Evolutionary conservation across 53 echinoderm and acorn worm genomes (phyloP).

Genomic region (Zoroaster sp.): DNA sequence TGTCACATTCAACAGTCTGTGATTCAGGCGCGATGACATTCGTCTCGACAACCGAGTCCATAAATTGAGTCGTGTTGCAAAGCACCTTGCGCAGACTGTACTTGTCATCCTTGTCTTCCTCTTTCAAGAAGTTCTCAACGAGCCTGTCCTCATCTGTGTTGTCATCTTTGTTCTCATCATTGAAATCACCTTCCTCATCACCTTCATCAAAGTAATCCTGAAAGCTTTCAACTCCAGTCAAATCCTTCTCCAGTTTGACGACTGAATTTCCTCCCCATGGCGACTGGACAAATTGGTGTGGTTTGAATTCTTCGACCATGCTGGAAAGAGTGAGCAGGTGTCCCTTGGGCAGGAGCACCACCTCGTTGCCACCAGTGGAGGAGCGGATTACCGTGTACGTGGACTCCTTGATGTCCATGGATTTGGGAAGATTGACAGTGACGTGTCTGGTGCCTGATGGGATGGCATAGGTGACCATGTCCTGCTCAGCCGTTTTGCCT

Average conservation of each 20-base stretch:
- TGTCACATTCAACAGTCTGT: slow-evolving; percentile 58
- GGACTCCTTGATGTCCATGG: slow-evolving; percentile 78
- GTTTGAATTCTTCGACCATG: slow-evolving; percentile 33
- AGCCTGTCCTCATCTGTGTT: slow-evolving; percentile 33
- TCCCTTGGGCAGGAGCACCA: slow-evolving; percentile 89
- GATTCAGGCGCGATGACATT: slow-evolving; percentile 35
- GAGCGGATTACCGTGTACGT: slow-evolving; percentile 93
- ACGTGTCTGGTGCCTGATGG: slow-evolving; percentile 66
- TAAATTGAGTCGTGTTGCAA: background rate
- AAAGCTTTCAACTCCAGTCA: background rate
- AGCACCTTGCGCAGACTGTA: background rate
- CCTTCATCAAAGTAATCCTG: background rate
- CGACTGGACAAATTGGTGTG: slow-evolving; percentile 7
- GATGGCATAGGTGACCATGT: slow-evolving; percentile 42
- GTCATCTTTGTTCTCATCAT: slow-evolving; percentile 36
- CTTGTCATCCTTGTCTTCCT: slow-evolving; percentile 7
- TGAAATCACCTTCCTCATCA: slow-evolving; percentile 9
- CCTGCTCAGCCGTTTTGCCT: background rate
- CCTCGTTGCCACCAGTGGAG: slow-evolving; percentile 84
- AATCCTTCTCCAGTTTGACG: slow-evolving; percentile 25
- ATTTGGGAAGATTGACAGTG: slow-evolving; percentile 79
- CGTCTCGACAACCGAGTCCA: background rate
- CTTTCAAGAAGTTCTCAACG: slow-evolving; percentile 43
- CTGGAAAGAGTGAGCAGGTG: slow-evolving; percentile 70
- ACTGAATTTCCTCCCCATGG: background rate